Conservation (phyloP, 2,888 invertebrate species). For the Acanthococcus lagerstroemiae region DNA sequence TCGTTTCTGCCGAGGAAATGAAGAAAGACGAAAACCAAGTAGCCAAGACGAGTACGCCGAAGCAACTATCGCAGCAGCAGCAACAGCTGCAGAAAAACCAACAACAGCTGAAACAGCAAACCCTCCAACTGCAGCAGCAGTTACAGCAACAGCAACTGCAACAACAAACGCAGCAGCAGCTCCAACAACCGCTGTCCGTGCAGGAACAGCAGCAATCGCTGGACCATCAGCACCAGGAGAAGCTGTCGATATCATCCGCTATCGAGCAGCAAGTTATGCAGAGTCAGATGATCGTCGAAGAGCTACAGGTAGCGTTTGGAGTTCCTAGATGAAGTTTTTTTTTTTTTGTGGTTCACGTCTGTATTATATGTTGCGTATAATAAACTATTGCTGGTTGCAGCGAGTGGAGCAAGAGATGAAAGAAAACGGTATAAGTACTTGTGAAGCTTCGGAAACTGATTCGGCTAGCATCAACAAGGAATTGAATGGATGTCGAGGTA, state of each 20-base stretch:
- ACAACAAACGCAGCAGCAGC: conserved; percentile 12
- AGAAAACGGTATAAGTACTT: conserved; percentile 34
- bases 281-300: conserved; percentile 60
- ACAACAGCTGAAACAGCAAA: conserved; percentile 15
- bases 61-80: background rate
- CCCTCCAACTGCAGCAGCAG: conserved; percentile 18
- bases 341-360: conserved; percentile 1
- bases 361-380: conserved; percentile 7
- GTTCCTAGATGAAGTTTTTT: background rate
- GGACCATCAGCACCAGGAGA: conserved; percentile 16
- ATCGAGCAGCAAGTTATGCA: conserved; percentile 54
- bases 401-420: conserved; percentile 59
- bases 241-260: conserved; percentile 35
- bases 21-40: background rate
- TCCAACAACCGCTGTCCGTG: conserved; percentile 1
- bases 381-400: conserved; percentile 41
- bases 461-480: conserved; percentile 5
- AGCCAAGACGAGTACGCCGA: background rate
- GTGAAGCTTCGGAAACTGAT: background rate
- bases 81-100: background rate
- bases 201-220: conserved; percentile 28
- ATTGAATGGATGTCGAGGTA: conserved; percentile 19
- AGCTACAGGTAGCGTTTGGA: conserved; percentile 45
- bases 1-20: background rate
- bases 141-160: background rate